Conservation (phyloP, 2,888 invertebrate species). For the Zhuqinia jingwanae region DNA sequence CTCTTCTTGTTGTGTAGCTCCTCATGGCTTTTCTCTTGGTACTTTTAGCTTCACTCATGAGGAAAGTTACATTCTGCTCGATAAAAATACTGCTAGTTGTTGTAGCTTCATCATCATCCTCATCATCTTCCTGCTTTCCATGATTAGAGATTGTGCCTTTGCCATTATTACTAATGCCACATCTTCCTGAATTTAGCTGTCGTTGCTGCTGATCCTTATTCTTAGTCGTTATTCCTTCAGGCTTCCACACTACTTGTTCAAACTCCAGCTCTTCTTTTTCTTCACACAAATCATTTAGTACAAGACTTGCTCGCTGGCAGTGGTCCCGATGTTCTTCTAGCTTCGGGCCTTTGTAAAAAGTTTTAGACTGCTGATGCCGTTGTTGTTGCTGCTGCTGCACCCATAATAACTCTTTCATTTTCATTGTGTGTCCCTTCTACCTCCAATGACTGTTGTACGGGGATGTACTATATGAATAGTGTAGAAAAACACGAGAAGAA, state of each 20-base stretch:
- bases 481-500: slow-evolving; percentile 13
- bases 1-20: slow-evolving; percentile 35
- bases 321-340: slow-evolving; percentile 37
- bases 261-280: slow-evolving; percentile 1
- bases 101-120: slow-evolving; percentile 6
- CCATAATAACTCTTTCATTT: slow-evolving; percentile 66
- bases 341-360: slow-evolving; percentile 66
- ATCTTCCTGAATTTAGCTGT: slow-evolving; percentile 20
- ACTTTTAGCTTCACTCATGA: slow-evolving; percentile 24
- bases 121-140: neutral
- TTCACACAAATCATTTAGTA: slow-evolving; percentile 53
- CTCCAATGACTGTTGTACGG: neutral
- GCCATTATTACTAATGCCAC: neutral
- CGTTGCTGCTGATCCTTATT: neutral
- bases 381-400: slow-evolving; percentile 40
- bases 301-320: slow-evolving; percentile 21
- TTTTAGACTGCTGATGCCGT: slow-evolving; percentile 41
- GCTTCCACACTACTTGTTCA: slow-evolving; percentile 31
- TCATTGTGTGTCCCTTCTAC: slow-evolving; percentile 55
- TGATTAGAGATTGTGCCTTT: slow-evolving; percentile 42
- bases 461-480: slow-evolving; percentile 16
- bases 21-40: neutral
- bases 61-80: slow-evolving; percentile 22
- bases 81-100: slow-evolving; percentile 31
- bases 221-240: neutral